Evolutionary conservation across 2,797 vertebrate genomes (phyloP).

Genomic region (Calcarius lapponicus): DNA sequence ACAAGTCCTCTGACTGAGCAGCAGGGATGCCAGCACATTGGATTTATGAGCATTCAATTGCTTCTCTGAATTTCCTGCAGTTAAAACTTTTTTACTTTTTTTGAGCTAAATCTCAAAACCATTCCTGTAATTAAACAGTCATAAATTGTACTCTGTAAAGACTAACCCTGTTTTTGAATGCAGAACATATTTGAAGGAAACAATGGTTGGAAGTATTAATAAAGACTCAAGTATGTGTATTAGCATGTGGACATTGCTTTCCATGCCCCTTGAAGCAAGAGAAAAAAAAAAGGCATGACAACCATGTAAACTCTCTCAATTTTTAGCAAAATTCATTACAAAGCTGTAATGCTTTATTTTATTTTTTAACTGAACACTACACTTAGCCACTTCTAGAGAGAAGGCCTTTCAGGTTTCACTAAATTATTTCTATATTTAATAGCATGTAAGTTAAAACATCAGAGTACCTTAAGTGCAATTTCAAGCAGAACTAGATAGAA

Average conservation of each 20-base stretch:
- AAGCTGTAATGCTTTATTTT: neutral
- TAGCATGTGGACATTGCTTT: neutral
- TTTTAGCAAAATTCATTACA: neutral
- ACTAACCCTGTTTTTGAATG: neutral
- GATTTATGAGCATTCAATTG: constrained; percentile 57
- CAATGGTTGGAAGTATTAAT: neutral
- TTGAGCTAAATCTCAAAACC: constrained; percentile 30
- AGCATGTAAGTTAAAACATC: neutral
- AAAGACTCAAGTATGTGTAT: neutral
- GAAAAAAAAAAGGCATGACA: neutral
- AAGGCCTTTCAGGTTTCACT: neutral
- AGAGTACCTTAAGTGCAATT: neutral
- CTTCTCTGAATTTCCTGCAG: constrained; percentile 46
- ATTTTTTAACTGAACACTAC: neutral
- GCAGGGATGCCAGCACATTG: constrained; percentile 4
- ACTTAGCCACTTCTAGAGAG: neutral
- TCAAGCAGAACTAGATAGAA: neutral
- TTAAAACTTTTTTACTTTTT: constrained; percentile 23
- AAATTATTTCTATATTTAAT: neutral
- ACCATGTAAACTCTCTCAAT: neutral
- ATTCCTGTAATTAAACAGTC: constrained; percentile 22
- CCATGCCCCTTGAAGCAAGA: neutral
- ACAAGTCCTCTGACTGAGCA: constrained; percentile 49
- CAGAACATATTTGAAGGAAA: neutral
- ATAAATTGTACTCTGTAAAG: neutral